A percentile compares a stretch with the other conserved stretches of the same genome.
phyloP scores from a whole-genome alignment of 1,140 invertebrate genomes.

The Chrysopa pallens region DNA sequence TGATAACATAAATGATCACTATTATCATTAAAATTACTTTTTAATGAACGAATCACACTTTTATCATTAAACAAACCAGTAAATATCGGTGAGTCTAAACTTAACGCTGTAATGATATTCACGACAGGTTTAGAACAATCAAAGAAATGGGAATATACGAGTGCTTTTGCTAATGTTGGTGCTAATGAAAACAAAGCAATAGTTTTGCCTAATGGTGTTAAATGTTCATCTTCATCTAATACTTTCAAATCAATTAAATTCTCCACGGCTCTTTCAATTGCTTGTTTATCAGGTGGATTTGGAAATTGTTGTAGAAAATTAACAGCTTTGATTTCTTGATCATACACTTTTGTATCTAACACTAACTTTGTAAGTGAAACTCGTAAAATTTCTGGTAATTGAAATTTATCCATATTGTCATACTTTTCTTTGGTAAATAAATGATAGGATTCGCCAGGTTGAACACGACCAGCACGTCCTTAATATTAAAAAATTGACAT shows the following conservation, averaged over 20 bases:
- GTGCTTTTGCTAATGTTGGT: conserved; percentile 35
- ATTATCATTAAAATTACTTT: conserved; percentile 8
- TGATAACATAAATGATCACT: conserved; percentile 19
- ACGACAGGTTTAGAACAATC: conserved; percentile 25
- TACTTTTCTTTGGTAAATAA: conserved; percentile 36
- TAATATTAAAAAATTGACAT: conserved; percentile 14
- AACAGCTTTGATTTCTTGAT: conserved; percentile 21
- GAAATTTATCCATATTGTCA: conserved; percentile 26
- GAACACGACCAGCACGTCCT: conserved; percentile 55
- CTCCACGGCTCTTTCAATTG: conserved; percentile 23
- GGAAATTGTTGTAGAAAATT: conserved; percentile 28
- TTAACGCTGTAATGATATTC: conserved; percentile 19
- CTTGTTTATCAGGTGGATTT: conserved; percentile 23
- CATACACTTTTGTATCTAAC: conserved; percentile 33
- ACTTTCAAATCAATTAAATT: conserved; percentile 28
- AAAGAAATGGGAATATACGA: conserved; percentile 34
- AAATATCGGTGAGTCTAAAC: conserved; percentile 16
- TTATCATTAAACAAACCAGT: conserved; percentile 10
- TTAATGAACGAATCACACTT: conserved; percentile 9
- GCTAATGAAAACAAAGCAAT: conserved; percentile 29
- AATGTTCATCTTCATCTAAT: conserved; percentile 31
- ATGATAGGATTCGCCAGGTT: conserved; percentile 63
- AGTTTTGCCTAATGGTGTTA: conserved; percentile 33
- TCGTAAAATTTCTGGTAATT: conserved; percentile 39
- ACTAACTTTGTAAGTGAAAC: conserved; percentile 42